These are phyloP conservation scores for Pelobates fuscus DNA, from an alignment of 2,113 vertebrate species.

Conservation along the genomic window DNA sequence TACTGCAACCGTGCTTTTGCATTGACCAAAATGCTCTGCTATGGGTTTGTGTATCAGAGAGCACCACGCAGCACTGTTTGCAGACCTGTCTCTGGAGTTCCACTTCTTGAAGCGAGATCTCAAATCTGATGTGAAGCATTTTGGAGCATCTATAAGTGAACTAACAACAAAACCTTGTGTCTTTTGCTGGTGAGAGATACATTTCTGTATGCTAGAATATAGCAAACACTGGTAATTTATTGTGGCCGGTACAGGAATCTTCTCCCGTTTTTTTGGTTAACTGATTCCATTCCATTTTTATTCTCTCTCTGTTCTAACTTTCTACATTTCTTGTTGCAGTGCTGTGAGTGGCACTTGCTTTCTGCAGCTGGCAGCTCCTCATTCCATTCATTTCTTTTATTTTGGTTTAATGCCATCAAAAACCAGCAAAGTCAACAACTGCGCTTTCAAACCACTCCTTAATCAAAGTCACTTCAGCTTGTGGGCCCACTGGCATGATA, in stretches of 20 bases:
- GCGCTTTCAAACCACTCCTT: slow-evolving; percentile 16
- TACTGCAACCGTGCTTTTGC: too few relatives aligned
- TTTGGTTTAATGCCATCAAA: slow-evolving; percentile 42
- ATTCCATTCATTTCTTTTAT: slow-evolving; percentile 46
- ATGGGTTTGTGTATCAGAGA: too few relatives aligned
- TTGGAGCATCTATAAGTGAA: too few relatives aligned
- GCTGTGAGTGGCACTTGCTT: slow-evolving; percentile 29
- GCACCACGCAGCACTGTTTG: too few relatives aligned
- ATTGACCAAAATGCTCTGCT: too few relatives aligned
- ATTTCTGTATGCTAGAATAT: too few relatives aligned
- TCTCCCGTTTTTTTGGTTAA: not conserved
- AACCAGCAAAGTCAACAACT: slow-evolving; percentile 30
- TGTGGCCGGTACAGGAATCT: not conserved
- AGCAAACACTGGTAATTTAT: too few relatives aligned
- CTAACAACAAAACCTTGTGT: too few relatives aligned
- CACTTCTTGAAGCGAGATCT: too few relatives aligned
- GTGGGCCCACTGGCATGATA: not conserved
- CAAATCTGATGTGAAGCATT: too few relatives aligned
- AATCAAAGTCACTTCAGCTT: not conserved
- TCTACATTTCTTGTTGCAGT: not conserved
- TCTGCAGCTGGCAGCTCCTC: slow-evolving; percentile 34
- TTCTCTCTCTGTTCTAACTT: not conserved
- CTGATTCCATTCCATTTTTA: not conserved
- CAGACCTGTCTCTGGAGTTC: too few relatives aligned
- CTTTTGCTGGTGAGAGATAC: too few relatives aligned